Evolutionary conservation across 1,140 invertebrate species (phyloP), one percentile per base, ranked within the genome.

Genomic region (Cheumatopsyche charites): DNA sequence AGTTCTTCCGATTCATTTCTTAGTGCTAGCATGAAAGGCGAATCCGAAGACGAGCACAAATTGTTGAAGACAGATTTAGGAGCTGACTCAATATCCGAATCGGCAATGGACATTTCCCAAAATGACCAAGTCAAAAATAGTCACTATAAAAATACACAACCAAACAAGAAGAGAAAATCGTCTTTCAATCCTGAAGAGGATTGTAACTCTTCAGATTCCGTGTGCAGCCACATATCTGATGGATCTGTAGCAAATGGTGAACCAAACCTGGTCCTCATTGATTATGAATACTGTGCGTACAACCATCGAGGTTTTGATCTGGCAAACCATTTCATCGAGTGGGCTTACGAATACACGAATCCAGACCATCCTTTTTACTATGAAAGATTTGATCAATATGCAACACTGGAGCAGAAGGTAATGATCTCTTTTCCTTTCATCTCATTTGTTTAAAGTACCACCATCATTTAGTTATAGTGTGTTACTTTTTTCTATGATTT

Each of bases 241-340:
- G 68, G 58, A 11, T 75, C 74, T 3, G 47, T 75, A 26, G 55
- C 29, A 55, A 85, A 82, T 1, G 81, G 81, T 6, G 87, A 88
- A 72, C 84, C 87, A n/a, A 87, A 88, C 76, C 79, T 95, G 26
- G 90, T 92, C 12, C 86, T 96, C 23, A 95, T 96, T 78, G 95
- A 98, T 80, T 97, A 94, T 82, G 95, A 98, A 82, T 98, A 97
- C 79, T 95, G 94, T 80, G 92, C 94, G 0, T 97, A 97, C 82
- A 97, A 96, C 80, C 94, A 96, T 80, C 83, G 96, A 72, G 95
- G 92, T 0, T 98, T 96, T 84, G 97, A 98, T 83, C 84, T 99
- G 67, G 97, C 95, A 1, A 98, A 98, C 83, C 96, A 98, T 79
- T 97, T 98, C 80, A 88, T 94, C 73, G 96, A 98, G 82, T 98